Conservation (phyloP, 2,888 invertebrate genomes). For the Tinea semifulvella region DNA sequence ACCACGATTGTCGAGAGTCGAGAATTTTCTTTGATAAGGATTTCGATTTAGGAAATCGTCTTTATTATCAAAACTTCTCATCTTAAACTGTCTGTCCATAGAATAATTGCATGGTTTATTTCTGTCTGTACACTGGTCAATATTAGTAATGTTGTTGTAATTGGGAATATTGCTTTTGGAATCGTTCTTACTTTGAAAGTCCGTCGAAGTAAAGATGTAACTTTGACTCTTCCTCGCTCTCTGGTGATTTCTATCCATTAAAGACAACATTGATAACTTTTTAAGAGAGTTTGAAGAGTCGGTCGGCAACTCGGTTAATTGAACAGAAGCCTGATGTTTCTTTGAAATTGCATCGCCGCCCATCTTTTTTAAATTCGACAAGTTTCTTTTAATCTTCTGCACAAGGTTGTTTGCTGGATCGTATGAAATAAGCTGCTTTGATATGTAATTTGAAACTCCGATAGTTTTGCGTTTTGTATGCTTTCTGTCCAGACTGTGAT, state of each 20-base stretch:
- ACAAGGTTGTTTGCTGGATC: slow-evolving; percentile 57
- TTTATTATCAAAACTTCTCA: slow-evolving; percentile 53
- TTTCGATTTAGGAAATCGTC: slow-evolving; percentile 41
- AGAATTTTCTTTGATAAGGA: slow-evolving; percentile 50
- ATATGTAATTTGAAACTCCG: slow-evolving; percentile 58
- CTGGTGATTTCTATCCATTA: slow-evolving; percentile 52
- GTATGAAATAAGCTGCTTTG: slow-evolving; percentile 58
- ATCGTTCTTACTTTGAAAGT: slow-evolving; percentile 48
- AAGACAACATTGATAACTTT: slow-evolving; percentile 55
- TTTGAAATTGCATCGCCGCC: slow-evolving; percentile 55
- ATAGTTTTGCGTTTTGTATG: slow-evolving; percentile 54
- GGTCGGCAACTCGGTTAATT: slow-evolving; percentile 57
- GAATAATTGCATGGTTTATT: slow-evolving; percentile 42
- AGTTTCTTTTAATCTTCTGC: slow-evolving; percentile 59
- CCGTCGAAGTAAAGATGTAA: slow-evolving; percentile 48
- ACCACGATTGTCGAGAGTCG: slow-evolving; percentile 56
- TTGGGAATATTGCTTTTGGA: slow-evolving; percentile 45
- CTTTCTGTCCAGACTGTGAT: slow-evolving; percentile 59
- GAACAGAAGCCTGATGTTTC: slow-evolving; percentile 58
- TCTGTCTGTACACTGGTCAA: slow-evolving; percentile 56
- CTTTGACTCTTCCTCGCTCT: slow-evolving; percentile 50
- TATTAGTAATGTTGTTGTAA: slow-evolving; percentile 59
- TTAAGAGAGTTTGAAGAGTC: slow-evolving; percentile 54
- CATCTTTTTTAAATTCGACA: slow-evolving; percentile 59
- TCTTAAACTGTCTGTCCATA: slow-evolving; percentile 40